Evolutionary conservation across 2,113 vertebrate genomes (phyloP), one percentile per base, ranked within the genome.

Genomic region (Colistium nudipinnis): DNA sequence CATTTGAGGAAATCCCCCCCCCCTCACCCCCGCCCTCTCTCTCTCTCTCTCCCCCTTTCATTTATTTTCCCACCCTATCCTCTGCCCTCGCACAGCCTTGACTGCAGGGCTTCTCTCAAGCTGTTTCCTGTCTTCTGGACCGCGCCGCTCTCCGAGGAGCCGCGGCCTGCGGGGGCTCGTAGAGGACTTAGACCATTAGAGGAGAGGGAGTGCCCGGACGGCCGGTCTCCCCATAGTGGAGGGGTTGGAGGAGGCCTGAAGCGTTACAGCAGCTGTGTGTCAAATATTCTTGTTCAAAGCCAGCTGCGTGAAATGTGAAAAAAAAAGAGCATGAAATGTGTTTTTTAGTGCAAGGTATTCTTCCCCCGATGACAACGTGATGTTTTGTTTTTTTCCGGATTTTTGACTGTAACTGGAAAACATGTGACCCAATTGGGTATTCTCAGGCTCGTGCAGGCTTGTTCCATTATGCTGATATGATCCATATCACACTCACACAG

Each of bases 51-150:
- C 69, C 62, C 85, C 88, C 82, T 85, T 84, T 88, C 90, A 79
- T n/a, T n/a, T n/a, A n/a, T n/a, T n/a, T n/a, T n/a, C 82, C 85
- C 83, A 83, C 81, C 88, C 80, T 74, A 66, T 90, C 86, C 82
- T 86, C 81, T 70, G 65, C 85, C 88, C 82, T 85, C 85, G 88
- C 90, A 79, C 81, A 84, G 67, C 92, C 91, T 92, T 92, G 90
- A 91, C 83, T 84, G 72, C 76, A 87, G 80, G 88, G 79, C 88
- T 90, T 83, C 88, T 90, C 81, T 90, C 92, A 92, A 93, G 91
- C 92, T 93, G 93, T 87, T 93, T 94, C 93, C 92, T 93, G 92
- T 89, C 92, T 92, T 86, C 87, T 93, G 90, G 89, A 90, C 85
- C 53, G 70, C 64, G 69, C 49, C 10, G 48, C 81, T 92, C 88